These are phyloP conservation scores for Archivesica marissinica DNA, from an alignment of 1,140 invertebrate genomes.

Conservation along the genomic window DNA sequence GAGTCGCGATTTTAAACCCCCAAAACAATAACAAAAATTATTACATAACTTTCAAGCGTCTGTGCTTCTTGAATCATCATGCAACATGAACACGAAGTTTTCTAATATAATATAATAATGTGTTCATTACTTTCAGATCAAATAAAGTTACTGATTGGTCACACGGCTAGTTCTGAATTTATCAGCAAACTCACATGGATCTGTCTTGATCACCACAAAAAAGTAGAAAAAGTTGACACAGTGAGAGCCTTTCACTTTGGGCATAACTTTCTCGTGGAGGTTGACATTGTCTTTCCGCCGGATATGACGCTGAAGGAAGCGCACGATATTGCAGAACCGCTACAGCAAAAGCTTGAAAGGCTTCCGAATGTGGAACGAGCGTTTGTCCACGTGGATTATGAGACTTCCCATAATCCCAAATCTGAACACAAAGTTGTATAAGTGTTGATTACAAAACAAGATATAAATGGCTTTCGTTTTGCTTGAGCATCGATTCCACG, in stretches of 20 bases:
- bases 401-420: slow-evolving; percentile 77
- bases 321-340: slow-evolving; percentile 84
- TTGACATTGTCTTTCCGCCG: slow-evolving; percentile 82
- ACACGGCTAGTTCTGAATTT: slow-evolving; percentile 81
- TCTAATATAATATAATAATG: background rate
- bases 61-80: background rate
- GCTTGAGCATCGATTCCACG: too few relatives aligned
- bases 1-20: too few relatives aligned
- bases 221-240: slow-evolving; percentile 84
- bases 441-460: too few relatives aligned
- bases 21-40: too few relatives aligned
- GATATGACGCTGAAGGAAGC: slow-evolving; percentile 83
- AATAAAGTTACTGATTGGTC: slow-evolving; percentile 80
- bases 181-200: slow-evolving; percentile 82
- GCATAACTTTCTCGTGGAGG: slow-evolving; percentile 82
- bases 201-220: slow-evolving; percentile 81
- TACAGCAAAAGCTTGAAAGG: slow-evolving; percentile 84
- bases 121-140: slow-evolving; percentile 77
- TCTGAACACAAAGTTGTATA: slow-evolving; percentile 80
- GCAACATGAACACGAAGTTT: background rate
- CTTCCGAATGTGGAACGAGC: slow-evolving; percentile 84
- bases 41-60: background rate
- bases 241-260: slow-evolving; percentile 85
- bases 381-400: slow-evolving; percentile 85
- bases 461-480: too few relatives aligned